Conservation (phyloP, 2,113 vertebrate species). For the Podiceps cristatus region DNA sequence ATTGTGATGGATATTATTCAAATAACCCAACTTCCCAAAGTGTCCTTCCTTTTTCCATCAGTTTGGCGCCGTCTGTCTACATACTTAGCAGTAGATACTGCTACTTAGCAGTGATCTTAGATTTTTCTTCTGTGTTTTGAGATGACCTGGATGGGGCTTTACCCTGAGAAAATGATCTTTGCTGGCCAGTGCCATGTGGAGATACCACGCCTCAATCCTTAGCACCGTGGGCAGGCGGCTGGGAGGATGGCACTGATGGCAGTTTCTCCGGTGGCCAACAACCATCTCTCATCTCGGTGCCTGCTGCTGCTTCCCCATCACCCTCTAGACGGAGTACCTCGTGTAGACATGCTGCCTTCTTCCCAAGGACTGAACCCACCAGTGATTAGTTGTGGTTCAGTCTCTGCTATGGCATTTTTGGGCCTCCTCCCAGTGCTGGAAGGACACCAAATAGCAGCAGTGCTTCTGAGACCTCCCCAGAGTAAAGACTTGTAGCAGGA, state of each 20-base stretch:
- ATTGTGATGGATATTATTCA: background rate
- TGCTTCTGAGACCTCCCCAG: background rate
- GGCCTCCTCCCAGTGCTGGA: background rate
- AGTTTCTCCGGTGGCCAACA: background rate
- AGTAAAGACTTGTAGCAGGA: background rate
- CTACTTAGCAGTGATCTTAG: background rate
- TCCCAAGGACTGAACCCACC: background rate
- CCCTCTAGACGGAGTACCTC: background rate
- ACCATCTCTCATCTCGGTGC: background rate
- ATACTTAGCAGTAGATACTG: background rate
- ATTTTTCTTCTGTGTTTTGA: background rate
- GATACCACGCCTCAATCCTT: background rate
- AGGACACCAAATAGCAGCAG: slow-evolving; percentile 11
- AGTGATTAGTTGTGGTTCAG: background rate
- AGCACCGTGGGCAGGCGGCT: background rate
- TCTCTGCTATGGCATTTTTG: background rate
- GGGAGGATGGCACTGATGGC: accelerated
- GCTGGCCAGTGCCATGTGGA: background rate
- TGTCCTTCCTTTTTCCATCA: background rate
- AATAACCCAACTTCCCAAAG: background rate
- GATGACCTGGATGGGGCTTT: background rate
- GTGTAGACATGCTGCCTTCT: background rate
- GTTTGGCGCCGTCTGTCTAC: background rate
- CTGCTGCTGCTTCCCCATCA: background rate
- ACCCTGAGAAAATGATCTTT: background rate